Evolutionary conservation across 2,113 vertebrate species (phyloP).

Genomic region (Phrynosoma platyrhinos): DNA sequence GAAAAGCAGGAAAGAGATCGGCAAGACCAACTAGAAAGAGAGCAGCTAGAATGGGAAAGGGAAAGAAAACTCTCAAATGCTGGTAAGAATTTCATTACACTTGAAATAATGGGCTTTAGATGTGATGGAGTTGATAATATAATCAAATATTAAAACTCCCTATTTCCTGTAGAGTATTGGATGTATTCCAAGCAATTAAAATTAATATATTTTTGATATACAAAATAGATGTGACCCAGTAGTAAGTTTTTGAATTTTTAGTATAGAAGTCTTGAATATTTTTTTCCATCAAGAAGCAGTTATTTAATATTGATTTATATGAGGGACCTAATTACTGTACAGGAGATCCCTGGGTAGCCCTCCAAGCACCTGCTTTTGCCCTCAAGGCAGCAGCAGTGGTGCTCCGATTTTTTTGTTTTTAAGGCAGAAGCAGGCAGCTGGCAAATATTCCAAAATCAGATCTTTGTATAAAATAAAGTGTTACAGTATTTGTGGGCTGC

Average conservation of each 20-base stretch:
- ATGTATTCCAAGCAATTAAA: not conserved
- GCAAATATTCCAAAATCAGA: too few species aligned
- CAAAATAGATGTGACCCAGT: not conserved
- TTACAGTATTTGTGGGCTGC: too few species aligned
- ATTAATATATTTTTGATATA: not conserved
- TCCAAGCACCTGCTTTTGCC: too few species aligned
- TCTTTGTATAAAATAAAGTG: too few species aligned
- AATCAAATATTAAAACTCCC: not conserved
- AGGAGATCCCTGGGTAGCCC: too few species aligned
- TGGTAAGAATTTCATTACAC: constrained; percentile 81
- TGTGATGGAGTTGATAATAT: constrained; percentile 38
- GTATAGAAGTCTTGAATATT: not conserved
- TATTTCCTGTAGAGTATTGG: not conserved
- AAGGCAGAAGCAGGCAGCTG: too few species aligned
- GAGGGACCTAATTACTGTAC: too few species aligned
- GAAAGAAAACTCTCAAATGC: constrained; percentile 89
- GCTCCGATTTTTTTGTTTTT: too few species aligned
- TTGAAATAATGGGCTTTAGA: constrained; percentile 22
- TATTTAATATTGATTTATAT: not conserved
- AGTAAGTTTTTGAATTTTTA: not conserved
- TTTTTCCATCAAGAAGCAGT: not conserved
- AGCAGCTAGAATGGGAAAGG: constrained; percentile 88
- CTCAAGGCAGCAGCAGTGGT: too few species aligned
- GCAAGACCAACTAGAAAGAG: constrained; percentile 81
- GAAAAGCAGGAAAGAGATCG: constrained; percentile 79